These are phyloP conservation scores for Microcebus jonahi DNA, from an alignment of 2,113 vertebrate genomes.

Conservation along the genomic window DNA sequence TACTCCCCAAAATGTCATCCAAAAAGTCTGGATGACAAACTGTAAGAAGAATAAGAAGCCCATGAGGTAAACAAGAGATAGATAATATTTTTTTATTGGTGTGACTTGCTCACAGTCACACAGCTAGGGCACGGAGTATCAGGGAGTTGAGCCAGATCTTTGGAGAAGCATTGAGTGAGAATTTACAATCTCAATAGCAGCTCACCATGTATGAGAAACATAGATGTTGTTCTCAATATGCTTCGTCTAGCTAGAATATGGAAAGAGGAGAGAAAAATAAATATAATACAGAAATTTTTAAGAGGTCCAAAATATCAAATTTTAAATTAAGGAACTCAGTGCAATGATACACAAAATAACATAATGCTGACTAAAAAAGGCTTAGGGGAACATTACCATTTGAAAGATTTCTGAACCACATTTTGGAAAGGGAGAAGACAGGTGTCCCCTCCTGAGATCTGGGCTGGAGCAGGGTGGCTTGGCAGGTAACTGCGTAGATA, in stretches of 20 bases:
- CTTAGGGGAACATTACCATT: background rate
- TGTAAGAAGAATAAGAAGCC: background rate
- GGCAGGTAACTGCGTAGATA: background rate
- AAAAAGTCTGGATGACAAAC: background rate
- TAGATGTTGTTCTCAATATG: background rate
- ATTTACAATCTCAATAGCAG: background rate
- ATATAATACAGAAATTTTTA: background rate
- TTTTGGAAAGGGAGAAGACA: background rate
- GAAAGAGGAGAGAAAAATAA: fast-evolving
- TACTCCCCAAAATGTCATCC: background rate
- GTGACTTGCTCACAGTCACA: background rate
- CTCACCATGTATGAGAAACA: background rate
- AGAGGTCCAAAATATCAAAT: background rate
- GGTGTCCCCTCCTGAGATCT: background rate
- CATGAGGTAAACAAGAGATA: background rate
- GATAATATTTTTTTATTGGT: background rate
- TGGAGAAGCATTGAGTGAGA: background rate
- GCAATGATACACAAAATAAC: background rate
- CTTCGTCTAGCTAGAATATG: background rate
- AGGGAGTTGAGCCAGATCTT: background rate
- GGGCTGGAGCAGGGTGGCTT: fast-evolving
- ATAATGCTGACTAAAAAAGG: background rate
- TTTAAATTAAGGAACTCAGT: background rate
- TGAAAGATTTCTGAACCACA: background rate
- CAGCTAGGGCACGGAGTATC: background rate